A percentile compares a stretch with the other conserved stretches of the same genome.
Conservation (phyloP, 64 coral and sea anemone species). For the Porites lutea region DNA sequence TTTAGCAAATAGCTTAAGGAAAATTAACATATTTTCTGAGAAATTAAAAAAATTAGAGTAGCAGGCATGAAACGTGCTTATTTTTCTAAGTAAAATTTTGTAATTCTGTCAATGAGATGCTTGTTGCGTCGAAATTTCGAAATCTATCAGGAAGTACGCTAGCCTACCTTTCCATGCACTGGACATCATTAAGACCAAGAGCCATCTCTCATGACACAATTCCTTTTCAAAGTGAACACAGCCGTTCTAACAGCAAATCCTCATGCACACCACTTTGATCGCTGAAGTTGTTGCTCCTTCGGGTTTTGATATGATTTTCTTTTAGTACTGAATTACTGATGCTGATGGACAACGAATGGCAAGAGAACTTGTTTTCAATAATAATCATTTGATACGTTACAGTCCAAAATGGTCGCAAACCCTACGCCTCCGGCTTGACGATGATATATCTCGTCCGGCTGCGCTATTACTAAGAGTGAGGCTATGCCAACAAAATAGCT, state of each 20-base stretch:
- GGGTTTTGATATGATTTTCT: too few species aligned
- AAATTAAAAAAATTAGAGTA: too few species aligned
- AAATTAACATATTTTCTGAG: too few species aligned
- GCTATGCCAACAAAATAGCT: not conserved
- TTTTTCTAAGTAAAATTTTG: too few species aligned
- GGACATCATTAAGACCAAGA: not conserved
- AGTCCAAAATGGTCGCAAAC: not conserved
- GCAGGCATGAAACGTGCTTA: too few species aligned
- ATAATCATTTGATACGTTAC: slow-evolving; percentile 14
- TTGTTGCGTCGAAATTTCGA: not conserved
- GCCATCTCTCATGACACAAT: not conserved
- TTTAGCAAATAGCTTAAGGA: too few species aligned
- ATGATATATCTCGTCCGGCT: not conserved
- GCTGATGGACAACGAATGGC: not conserved
- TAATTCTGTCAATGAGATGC: too few species aligned
- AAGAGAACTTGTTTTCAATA: not conserved
- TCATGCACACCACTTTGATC: too few species aligned
- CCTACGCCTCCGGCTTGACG: not conserved
- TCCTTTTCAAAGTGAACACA: too few species aligned
- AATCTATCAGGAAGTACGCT: not conserved
- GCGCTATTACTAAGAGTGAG: not conserved
- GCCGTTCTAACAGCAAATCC: too few species aligned
- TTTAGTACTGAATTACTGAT: too few species aligned
- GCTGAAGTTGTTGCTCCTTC: too few species aligned
- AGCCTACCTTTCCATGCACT: not conserved